These are phyloP conservation scores for Sabatieria punctata DNA, from an alignment of 2,888 invertebrate genomes.

Conservation along the genomic window DNA sequence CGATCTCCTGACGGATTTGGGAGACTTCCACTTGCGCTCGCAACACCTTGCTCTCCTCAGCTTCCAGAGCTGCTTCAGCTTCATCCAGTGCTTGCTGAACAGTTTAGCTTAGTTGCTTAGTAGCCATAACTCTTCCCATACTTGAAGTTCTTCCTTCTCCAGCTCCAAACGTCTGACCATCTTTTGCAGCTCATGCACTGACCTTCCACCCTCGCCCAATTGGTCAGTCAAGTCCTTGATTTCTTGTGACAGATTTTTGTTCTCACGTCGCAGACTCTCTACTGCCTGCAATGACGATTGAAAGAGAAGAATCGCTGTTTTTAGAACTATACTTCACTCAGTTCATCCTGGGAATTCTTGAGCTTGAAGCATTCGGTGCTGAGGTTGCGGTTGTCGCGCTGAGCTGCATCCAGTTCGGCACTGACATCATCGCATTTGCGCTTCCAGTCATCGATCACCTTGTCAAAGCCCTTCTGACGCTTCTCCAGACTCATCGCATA, in stretches of 20 bases:
- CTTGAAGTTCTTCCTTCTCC: conserved; percentile 98
- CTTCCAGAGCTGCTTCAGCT: conserved; percentile 92
- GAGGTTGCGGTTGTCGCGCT: conserved; percentile 98
- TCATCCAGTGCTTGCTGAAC: conserved; percentile 62
- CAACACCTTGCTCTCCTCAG: conserved; percentile 81
- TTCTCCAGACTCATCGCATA: conserved; percentile 60
- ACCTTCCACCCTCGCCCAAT: conserved; percentile 96
- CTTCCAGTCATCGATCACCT: conserved; percentile 99
- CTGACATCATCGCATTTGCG: conserved; percentile 91
- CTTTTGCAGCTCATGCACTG: conserved; percentile 98
- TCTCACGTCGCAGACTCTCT: conserved; percentile 79
- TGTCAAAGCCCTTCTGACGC: conserved; percentile 99
- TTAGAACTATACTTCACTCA: conserved; percentile 15
- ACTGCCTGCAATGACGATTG: too few species aligned
- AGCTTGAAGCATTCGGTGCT: conserved; percentile 98
- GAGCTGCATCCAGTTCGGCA: conserved; percentile 91
- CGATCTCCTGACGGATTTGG: conserved; percentile 88
- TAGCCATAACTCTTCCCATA: too few species aligned
- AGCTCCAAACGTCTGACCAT: conserved; percentile 92
- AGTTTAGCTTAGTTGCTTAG: not conserved
- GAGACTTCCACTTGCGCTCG: conserved; percentile 90
- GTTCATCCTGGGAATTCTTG: conserved; percentile 45
- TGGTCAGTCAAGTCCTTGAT: conserved; percentile 99
- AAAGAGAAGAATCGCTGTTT: too few species aligned
- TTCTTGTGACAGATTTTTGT: conserved; percentile 96